Base-by-base conservation (phyloP, 2,797 vertebrate genomes). In the Microcaecilia unicolor region DNA sequence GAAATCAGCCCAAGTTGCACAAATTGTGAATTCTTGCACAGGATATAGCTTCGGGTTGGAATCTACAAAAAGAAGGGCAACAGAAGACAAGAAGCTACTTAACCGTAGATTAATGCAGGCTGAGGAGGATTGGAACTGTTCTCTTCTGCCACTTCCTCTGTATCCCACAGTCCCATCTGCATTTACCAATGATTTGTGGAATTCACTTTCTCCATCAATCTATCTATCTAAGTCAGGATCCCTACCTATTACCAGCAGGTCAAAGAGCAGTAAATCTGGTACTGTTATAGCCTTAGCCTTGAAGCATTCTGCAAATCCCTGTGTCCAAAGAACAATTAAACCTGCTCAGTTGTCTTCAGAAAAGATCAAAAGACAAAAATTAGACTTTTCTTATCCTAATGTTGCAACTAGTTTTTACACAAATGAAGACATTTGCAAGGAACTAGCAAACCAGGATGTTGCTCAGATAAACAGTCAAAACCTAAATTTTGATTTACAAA, bases 361-460 rank as follows among this genome's bases (percentile, higher is more conserved):
- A 5, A 6, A 0, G 1, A 32, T n/a, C n/a, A n/a, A n/a, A n/a
- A n/a, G n/a, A n/a, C n/a, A n/a, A n/a, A n/a, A 15, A 11, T 19
- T 12, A 36, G 31, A 10, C 31, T 26, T 25, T 37, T 25, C 37
- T 42, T 20, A 25, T n/a, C 20, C 43, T 46, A 37, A 67, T n/a
- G n/a, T n/a, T n/a, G n/a, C n/a, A n/a, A n/a, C n/a, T n/a, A n/a
- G n/a, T n/a, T n/a, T n/a, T n/a, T n/a, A n/a, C n/a, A n/a, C n/a
- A n/a, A n/a, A n/a, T 22, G 61, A 68, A 35, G 48, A 47, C 26
- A 54, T 49, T 34, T 38, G 1, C 55, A 51, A 5, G 31, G 33
- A 17, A 27, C 23, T n/a, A 4, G 15, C 33, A 37, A 51, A 34
- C 18, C 52, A 37, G 45, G 51, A 17, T 36, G 2, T 6, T 2